These are phyloP conservation scores for Cheilosia variabilis DNA, from an alignment of 2,888 invertebrate genomes.

Conservation along the genomic window DNA sequence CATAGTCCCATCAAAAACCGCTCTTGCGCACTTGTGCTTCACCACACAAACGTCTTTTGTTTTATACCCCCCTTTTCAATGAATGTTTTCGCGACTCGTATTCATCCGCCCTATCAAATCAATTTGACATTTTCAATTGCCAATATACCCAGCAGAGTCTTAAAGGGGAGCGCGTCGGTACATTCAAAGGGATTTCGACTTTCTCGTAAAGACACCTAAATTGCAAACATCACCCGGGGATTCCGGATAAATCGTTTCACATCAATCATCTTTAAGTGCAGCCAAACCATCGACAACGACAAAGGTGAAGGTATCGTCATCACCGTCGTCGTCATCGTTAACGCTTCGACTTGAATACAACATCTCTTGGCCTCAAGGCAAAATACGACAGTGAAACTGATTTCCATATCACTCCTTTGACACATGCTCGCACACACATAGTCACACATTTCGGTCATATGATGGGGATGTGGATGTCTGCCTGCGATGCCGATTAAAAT, in stretches of 20 bases:
- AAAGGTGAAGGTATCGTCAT: slow-evolving; percentile 20
- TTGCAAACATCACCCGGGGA: slow-evolving; percentile 61
- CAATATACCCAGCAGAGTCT: not conserved
- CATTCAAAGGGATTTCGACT: slow-evolving; percentile 56
- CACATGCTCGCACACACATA: slow-evolving; percentile 40
- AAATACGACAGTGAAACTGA: slow-evolving; percentile 69
- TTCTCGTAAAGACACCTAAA: slow-evolving; percentile 58
- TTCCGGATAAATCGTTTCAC: slow-evolving; percentile 68
- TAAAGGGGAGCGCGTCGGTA: slow-evolving; percentile 12
- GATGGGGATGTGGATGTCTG: slow-evolving; percentile 46
- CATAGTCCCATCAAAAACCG: too few relatives aligned
- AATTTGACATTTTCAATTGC: slow-evolving; percentile 13
- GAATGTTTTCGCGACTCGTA: not conserved
- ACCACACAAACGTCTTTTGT: not conserved
- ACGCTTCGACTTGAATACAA: slow-evolving; percentile 60
- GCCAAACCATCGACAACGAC: slow-evolving; percentile 52
- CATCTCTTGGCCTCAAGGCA: slow-evolving; percentile 46
- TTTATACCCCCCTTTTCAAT: not conserved
- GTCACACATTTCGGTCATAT: slow-evolving; percentile 15
- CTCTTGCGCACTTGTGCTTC: not conserved
- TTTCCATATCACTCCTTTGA: slow-evolving; percentile 75
- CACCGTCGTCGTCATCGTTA: slow-evolving; percentile 26
- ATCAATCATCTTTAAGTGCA: slow-evolving; percentile 73
- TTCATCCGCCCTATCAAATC: not conserved
- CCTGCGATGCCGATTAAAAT: slow-evolving; percentile 67